Evolutionary conservation across 2,888 invertebrate genomes (phyloP).

Genomic region (Formica aserva): DNA sequence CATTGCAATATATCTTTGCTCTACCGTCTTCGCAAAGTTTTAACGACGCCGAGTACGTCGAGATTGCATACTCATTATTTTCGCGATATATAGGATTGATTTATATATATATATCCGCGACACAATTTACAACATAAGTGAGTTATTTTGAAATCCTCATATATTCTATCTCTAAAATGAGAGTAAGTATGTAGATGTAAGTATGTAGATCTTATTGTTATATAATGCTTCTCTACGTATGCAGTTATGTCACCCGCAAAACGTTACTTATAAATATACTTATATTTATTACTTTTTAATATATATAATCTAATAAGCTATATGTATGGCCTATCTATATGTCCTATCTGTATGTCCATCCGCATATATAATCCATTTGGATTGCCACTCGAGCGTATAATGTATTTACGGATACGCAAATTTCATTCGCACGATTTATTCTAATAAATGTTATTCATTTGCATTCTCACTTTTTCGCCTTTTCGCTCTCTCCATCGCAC

Average conservation of each 20-base stretch:
- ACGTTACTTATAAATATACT: slow-evolving; percentile 81
- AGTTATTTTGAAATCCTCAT: slow-evolving; percentile 24
- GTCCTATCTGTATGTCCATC: slow-evolving; percentile 25
- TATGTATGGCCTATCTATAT: background rate
- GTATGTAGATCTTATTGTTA: slow-evolving; percentile 66
- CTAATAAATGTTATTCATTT: slow-evolving; percentile 15
- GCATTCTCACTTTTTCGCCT: slow-evolving; percentile 35
- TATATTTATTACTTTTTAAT: slow-evolving; percentile 64
- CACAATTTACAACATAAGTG: slow-evolving; percentile 72
- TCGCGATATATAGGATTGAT: slow-evolving; percentile 51
- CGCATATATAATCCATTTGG: slow-evolving; percentile 56
- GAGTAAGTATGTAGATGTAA: slow-evolving; percentile 47
- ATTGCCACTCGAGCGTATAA: slow-evolving; percentile 61
- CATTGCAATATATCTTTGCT: background rate
- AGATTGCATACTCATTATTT: slow-evolving; percentile 69
- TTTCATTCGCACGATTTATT: background rate
- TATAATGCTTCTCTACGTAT: slow-evolving; percentile 80
- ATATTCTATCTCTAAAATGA: slow-evolving; percentile 69
- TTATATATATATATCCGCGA: slow-evolving; percentile 63
- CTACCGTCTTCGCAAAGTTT: background rate
- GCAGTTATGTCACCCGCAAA: slow-evolving; percentile 82
- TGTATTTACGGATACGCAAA: slow-evolving; percentile 26
- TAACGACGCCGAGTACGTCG: slow-evolving; percentile 63
- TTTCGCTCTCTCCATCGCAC: slow-evolving; percentile 22
- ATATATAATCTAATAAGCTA: slow-evolving; percentile 17